Evolutionary conservation across 2,888 invertebrate genomes (phyloP), one percentile per base, ranked within the genome.

Genomic region (Epiblema foenella): DNA sequence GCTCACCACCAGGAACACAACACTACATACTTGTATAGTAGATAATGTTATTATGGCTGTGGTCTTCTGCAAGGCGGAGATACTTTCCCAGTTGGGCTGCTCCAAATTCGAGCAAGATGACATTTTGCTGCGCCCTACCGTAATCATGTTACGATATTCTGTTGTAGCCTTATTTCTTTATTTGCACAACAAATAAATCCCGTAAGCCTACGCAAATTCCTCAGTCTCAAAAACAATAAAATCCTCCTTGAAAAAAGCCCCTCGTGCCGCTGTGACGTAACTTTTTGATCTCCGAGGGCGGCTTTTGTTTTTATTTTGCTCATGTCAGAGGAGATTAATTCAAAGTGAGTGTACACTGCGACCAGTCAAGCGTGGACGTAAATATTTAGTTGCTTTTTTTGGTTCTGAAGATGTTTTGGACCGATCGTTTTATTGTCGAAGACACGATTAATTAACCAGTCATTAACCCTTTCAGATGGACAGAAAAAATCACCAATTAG

Each of bases 201-300:
- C 42, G 42, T 2, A 42, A 24, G 20, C 42, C 9, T 60, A 60
- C 20, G 46, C 60, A 60, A 60, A 60, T 29, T 46, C 17, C 46
- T n/a, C 7, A 24, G 10, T n/a, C 18, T 39, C n/a, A 57, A 60
- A 60, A 46, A 60, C 60, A 60, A 60, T 60, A 60, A 60, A 58
- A 39, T 18, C 46, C 42, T 46, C 15, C 46, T n/a, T 7, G n/a
- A 8, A 65, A 60, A 66, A 70, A 20, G 33, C n/a, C 51, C 56
- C 49, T 37, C 42, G n/a, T 46, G 15, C 42, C 42, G 2, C 39
- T 69, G 65, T 52, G 64, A 51, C 58, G 69, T 15, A 66, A 71
- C 56, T 71, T 71, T 71, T 71, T 67, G 71, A 67, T 71, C 71
- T 67, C 39, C 3, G 42, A 33, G 49, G 57, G 57, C 17, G 54